Conservation (phyloP, 23 tunicate genomes). For the Trididemnum nubilum region DNA sequence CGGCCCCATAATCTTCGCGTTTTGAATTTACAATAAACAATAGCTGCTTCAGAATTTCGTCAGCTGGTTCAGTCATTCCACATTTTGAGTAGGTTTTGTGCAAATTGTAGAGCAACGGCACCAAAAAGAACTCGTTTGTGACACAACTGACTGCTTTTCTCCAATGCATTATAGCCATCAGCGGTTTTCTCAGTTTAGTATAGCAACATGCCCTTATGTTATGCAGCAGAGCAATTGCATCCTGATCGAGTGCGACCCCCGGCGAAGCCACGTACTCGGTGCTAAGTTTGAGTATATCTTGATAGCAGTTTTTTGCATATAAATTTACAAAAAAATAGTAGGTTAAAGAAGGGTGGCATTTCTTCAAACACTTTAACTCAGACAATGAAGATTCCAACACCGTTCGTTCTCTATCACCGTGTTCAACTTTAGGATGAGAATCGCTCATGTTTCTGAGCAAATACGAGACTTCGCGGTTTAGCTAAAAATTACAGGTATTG, state of each 20-base stretch:
- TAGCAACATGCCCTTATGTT: slow-evolving; percentile 38
- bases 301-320: neutral
- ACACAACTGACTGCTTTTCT: slow-evolving; percentile 31
- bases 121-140: neutral
- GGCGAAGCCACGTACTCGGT: neutral
- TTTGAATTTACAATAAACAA: neutral
- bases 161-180: slow-evolving; percentile 17
- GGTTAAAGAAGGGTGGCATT: neutral
- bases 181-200: neutral
- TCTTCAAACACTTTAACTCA: no score
- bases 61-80: neutral
- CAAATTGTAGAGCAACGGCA: slow-evolving; percentile 14
- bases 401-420: no score
- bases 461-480: no score
- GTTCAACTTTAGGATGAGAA: no score
- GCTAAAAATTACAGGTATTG: no score
- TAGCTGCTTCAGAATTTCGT: slow-evolving; percentile 2
- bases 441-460: no score
- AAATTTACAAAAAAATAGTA: neutral
- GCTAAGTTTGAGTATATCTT: neutral
- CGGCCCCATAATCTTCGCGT: neutral
- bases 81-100: slow-evolving; percentile 4
- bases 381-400: no score
- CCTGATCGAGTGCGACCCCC: no score
- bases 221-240: neutral